These are phyloP conservation scores for Linhomoeus sp. DNA, from an alignment of 2,888 invertebrate genomes.

Conservation along the genomic window DNA sequence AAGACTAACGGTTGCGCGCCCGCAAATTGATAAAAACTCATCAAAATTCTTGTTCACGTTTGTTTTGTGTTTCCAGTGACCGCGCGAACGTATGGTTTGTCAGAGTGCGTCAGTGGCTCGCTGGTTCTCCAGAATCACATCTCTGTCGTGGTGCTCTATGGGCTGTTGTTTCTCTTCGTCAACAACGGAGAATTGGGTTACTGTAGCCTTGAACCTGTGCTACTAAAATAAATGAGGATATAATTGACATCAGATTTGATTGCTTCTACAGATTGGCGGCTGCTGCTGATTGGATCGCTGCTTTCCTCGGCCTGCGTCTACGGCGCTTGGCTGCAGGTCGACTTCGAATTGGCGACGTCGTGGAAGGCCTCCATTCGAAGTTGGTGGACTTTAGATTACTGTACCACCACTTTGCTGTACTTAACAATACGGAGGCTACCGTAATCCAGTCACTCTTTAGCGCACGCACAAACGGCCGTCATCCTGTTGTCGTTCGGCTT, in stretches of 20 bases:
- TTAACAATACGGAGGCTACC: too few species aligned
- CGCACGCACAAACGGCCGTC: constrained; percentile 54
- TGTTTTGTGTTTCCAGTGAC: constrained; percentile 37
- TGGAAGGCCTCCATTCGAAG: too few species aligned
- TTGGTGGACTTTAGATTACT: too few species aligned
- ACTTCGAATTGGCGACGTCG: too few species aligned
- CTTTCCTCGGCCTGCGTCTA: too few species aligned
- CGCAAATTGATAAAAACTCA: neutral
- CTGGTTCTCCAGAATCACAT: constrained; percentile 58
- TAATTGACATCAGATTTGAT: constrained; percentile 33
- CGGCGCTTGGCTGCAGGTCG: too few species aligned
- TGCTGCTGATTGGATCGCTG: too few species aligned
- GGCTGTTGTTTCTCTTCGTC: neutral
- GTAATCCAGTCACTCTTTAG: too few species aligned
- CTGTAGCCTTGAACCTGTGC: neutral
- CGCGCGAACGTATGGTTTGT: constrained; percentile 48
- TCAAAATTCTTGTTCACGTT: neutral
- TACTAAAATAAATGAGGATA: neutral
- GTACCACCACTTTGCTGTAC: too few species aligned
- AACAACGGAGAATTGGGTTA: too few species aligned
- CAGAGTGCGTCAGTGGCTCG: constrained; percentile 51
- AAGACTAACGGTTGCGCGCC: constrained; percentile 58
- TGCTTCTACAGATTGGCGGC: constrained; percentile 4
- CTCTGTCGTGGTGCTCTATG: constrained; percentile 34
- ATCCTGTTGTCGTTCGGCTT: constrained; percentile 69